phyloP scores from a whole-genome alignment of 1,140 invertebrate genomes.

The Holcopasites calliopsidis region DNA sequence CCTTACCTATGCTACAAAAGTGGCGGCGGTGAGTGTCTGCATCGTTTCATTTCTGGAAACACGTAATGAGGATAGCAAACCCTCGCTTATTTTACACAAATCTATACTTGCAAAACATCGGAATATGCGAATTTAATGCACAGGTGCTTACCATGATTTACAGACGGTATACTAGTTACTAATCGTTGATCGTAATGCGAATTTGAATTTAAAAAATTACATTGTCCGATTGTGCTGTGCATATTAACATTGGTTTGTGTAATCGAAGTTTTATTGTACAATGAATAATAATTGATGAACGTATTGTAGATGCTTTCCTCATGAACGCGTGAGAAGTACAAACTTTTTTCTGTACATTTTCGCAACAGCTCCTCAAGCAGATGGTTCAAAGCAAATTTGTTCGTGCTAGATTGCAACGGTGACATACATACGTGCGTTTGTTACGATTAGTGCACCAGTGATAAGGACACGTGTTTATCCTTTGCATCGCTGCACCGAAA shows the following conservation, averaged over 20 bases:
- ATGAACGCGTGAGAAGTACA: not conserved
- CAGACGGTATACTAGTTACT: too few relatives aligned
- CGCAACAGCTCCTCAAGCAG: not conserved
- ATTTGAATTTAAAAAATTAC: too few relatives aligned
- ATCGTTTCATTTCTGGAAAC: not conserved
- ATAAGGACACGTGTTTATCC: constrained; percentile 48
- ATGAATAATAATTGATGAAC: too few relatives aligned
- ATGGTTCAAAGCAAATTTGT: constrained; percentile 43
- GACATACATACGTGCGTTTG: constrained; percentile 23
- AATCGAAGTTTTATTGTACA: too few relatives aligned
- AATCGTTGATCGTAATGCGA: too few relatives aligned
- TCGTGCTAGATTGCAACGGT: constrained; percentile 11
- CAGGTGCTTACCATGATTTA: too few relatives aligned
- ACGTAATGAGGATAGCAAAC: too few relatives aligned
- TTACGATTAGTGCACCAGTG: constrained; percentile 43
- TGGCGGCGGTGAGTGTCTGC: constrained; percentile 85
- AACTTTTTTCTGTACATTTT: not conserved
- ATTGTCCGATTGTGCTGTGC: too few relatives aligned
- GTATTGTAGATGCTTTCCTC: too few relatives aligned
- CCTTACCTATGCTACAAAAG: constrained; percentile 92
- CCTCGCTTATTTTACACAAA: too few relatives aligned
- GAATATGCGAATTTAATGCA: too few relatives aligned
- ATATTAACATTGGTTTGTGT: too few relatives aligned
- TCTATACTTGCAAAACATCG: not conserved
- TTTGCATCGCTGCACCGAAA: constrained; percentile 1